These are phyloP conservation scores for Anolis carolinensis DNA, from an alignment of 2,113 vertebrate genomes.

Conservation along the genomic window DNA sequence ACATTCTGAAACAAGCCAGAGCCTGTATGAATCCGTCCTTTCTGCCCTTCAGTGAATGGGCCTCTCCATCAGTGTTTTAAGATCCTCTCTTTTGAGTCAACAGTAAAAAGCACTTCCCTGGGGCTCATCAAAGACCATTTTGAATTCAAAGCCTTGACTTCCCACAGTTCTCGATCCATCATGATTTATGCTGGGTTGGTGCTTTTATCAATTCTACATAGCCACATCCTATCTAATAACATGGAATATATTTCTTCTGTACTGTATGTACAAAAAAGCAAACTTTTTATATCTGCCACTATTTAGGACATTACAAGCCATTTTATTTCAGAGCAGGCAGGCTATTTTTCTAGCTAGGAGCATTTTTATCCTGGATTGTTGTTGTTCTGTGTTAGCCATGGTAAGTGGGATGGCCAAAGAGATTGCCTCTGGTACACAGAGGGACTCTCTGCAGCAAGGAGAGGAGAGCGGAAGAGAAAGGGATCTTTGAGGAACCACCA, in stretches of 20 bases:
- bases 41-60: background rate
- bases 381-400: too few relatives aligned
- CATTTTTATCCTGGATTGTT: background rate
- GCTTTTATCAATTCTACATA: background rate
- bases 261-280: too few relatives aligned
- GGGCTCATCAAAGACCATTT: background rate
- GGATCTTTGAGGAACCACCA: too few relatives aligned
- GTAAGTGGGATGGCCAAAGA: too few relatives aligned
- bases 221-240: background rate
- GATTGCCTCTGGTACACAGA: too few relatives aligned
- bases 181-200: background rate
- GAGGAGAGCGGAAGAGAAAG: too few relatives aligned
- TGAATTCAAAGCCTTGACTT: background rate
- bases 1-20: too few relatives aligned
- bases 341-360: background rate
- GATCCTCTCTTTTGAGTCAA: background rate
- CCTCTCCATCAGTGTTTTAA: background rate
- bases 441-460: too few relatives aligned
- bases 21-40: background rate
- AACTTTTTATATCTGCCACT: background rate
- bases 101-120: background rate
- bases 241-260: background rate
- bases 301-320: too few relatives aligned
- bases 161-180: background rate
- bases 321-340: too few relatives aligned